Evolutionary conservation across 2,113 vertebrate species (phyloP), one percentile per base, ranked within the genome.

Genomic region (Amphiprion percula): DNA sequence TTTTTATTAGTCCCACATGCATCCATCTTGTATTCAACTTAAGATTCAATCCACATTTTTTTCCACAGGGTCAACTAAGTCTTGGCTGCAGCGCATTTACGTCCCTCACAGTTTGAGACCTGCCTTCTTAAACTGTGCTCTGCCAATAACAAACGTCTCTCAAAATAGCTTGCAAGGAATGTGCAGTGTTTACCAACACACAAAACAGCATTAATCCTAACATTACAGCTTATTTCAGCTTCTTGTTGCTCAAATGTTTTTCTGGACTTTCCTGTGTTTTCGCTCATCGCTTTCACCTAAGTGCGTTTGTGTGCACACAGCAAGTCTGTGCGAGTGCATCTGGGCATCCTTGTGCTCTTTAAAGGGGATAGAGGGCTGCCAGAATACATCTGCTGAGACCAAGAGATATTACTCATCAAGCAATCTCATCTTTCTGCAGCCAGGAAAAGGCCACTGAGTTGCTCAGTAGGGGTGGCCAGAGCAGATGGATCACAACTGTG

Each of bases 401-500:
- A 47, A 80, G 44, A 74, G 73, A 79, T 74, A 64, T 84, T 76
- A 79, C 74, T 72, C 58, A 84, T 82, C 69, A 53, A 82, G 47
- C 77, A 52, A 72, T 74, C 74, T 88, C 71, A 80, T 78, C 49
- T 81, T 56, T 72, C 65, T 50, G 79, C 78, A 72, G 82, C 80
- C 82, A 76, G 70, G 80, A 87, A 90, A 77, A 87, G 79, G 79
- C 73, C 76, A 66, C 68, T 50, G 88, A 77, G 79, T 81, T 84
- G 77, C 56, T 86, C 74, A 6, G 74, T 77, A 81, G 78, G 60
- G 86, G 86, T 84, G 77, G 85, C 83, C 87, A 90, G 86, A 91
- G 90, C 90, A 93, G 88, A 90, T 92, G 89, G 84, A 90, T 84
- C 78, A 56, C 89, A 90, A 90, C 91, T 89, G 84, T 88, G 84